A percentile compares a stretch with the other conserved stretches of the same genome.
phyloP scores from a whole-genome alignment of 2,797 vertebrate species.

The Salmo trutta region DNA sequence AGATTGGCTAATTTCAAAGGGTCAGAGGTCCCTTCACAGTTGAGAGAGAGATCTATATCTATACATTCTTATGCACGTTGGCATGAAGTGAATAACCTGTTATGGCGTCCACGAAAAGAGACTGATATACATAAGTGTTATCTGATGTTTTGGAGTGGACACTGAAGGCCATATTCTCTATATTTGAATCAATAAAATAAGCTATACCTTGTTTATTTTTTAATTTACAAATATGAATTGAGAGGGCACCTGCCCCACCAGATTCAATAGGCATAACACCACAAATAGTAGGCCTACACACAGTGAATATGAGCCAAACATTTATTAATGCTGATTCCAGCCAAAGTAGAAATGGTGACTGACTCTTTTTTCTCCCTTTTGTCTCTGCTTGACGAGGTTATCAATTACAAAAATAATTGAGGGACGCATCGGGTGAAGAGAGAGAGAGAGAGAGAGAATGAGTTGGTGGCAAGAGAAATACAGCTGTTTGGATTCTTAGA shows the following conservation, averaged over 20 bases:
- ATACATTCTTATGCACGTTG: not conserved
- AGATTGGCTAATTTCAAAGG: conserved; percentile 15
- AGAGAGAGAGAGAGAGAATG: conserved; percentile 14
- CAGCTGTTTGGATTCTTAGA: conserved; percentile 66
- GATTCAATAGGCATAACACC: not conserved
- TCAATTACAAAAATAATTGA: conserved; percentile 67
- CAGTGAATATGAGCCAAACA: not conserved
- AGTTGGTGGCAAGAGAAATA: conserved; percentile 60
- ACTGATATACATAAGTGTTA: too few relatives aligned
- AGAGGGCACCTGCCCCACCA: too few relatives aligned
- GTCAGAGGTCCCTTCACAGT: conserved; percentile 13
- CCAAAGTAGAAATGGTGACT: conserved; percentile 29
- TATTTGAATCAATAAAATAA: too few relatives aligned
- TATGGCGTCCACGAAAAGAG: not conserved
- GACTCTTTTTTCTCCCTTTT: conserved; percentile 34
- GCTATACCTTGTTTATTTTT: not conserved
- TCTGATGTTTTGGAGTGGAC: not conserved
- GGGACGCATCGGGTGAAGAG: conserved; percentile 28
- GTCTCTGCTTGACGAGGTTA: conserved; percentile 59
- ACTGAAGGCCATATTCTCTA: too few relatives aligned
- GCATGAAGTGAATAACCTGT: not conserved
- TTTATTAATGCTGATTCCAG: not conserved
- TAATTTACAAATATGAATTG: too few relatives aligned
- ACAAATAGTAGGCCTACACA: not conserved
- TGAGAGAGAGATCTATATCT: conserved; percentile 6